These are phyloP conservation scores for Gallinago undulata DNA, from an alignment of 2,113 vertebrate genomes.

Conservation along the genomic window DNA sequence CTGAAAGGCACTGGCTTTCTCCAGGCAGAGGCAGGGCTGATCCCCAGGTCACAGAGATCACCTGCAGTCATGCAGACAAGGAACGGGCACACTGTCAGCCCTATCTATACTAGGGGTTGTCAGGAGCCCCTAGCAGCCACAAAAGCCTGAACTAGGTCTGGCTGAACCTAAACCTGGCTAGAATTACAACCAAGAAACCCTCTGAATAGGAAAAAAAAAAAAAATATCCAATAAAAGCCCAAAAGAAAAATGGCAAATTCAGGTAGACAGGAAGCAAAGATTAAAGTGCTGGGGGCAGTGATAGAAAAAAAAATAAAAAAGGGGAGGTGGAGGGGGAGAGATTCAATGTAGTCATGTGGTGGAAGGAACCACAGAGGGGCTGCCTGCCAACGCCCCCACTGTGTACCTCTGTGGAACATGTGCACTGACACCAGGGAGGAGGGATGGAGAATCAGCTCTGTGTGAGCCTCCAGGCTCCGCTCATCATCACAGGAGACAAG, in stretches of 20 bases:
- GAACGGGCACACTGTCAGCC: neutral
- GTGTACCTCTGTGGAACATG: neutral
- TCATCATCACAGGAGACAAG: neutral
- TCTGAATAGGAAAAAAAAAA: neutral
- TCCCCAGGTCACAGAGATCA: neutral
- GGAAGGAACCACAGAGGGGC: neutral
- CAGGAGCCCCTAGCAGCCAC: neutral
- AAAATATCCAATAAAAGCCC: neutral
- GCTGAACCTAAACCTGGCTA: neutral
- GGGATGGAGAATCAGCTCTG: fast-evolving
- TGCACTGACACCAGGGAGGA: neutral
- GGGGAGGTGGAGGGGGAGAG: fast-evolving
- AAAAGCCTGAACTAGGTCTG: neutral
- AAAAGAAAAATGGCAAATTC: neutral
- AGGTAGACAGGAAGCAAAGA: neutral
- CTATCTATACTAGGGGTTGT: fast-evolving
- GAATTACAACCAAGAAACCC: neutral
- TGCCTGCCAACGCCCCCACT: neutral
- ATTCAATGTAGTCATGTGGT: fast-evolving
- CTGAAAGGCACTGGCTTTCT: neutral
- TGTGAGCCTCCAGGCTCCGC: neutral
- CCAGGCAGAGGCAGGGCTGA: neutral
- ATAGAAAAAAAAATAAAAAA: neutral
- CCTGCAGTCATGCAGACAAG: neutral
- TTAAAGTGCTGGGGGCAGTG: neutral